These are phyloP conservation scores for Heliconius nattereri DNA, from an alignment of 1,140 invertebrate species.

Conservation along the genomic window DNA sequence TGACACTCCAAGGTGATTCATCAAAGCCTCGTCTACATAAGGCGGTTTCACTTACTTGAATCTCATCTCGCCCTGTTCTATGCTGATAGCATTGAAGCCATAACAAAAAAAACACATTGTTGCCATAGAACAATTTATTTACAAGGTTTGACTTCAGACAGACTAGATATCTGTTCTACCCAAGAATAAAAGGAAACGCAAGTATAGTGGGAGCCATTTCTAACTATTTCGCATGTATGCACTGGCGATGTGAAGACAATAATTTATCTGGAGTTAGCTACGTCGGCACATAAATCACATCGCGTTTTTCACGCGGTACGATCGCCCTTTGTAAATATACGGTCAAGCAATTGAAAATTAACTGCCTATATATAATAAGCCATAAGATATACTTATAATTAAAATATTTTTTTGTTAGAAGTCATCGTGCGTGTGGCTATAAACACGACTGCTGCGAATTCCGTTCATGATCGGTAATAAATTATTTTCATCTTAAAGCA, in stretches of 20 bases:
- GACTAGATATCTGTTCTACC: constrained; percentile 13
- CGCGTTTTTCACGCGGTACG: constrained; percentile 53
- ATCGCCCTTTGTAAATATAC: constrained; percentile 7
- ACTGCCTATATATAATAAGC: background rate
- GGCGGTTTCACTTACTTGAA: too few relatives aligned
- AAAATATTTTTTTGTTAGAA: too few relatives aligned
- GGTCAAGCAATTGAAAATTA: background rate
- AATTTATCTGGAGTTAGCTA: constrained; percentile 63
- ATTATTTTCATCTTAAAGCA: too few relatives aligned
- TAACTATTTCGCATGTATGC: constrained; percentile 62
- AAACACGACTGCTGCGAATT: too few relatives aligned
- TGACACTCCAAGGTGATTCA: too few relatives aligned
- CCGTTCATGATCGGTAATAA: too few relatives aligned
- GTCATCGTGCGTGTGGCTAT: too few relatives aligned
- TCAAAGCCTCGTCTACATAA: too few relatives aligned
- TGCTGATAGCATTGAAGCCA: too few relatives aligned
- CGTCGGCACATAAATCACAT: constrained; percentile 59
- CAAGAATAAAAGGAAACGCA: constrained; percentile 30
- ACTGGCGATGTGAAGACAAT: constrained; percentile 54
- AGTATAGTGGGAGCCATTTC: constrained; percentile 45
- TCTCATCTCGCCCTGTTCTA: too few relatives aligned
- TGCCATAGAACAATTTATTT: background rate
- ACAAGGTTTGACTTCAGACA: background rate
- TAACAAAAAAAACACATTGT: too few relatives aligned
- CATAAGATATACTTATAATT: too few relatives aligned